These are phyloP conservation scores for Channa maculata DNA, from an alignment of 2,113 vertebrate species.

Conservation along the genomic window DNA sequence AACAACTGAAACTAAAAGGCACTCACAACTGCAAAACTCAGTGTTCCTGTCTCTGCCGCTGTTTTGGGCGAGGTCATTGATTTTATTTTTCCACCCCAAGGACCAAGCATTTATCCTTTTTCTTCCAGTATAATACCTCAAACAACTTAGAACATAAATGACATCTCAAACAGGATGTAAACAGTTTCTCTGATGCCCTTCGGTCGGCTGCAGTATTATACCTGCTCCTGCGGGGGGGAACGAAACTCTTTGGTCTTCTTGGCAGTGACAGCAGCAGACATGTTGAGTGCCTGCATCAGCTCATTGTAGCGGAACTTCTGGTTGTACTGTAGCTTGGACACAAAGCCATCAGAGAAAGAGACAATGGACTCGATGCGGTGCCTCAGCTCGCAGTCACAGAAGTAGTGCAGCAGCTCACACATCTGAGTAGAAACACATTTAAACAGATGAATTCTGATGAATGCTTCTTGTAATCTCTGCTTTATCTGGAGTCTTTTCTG, in stretches of 20 bases:
- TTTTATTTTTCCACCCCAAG: slow-evolving; percentile 8
- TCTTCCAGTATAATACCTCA: neutral
- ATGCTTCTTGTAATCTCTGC: too few relatives aligned
- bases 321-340: slow-evolving; percentile 95
- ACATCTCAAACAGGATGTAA: slow-evolving; percentile 15
- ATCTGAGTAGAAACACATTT: slow-evolving; percentile 81
- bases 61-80: slow-evolving; percentile 19
- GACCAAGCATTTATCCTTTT: neutral
- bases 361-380: slow-evolving; percentile 96
- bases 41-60: neutral
- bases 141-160: slow-evolving; percentile 28
- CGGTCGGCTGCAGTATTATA: slow-evolving; percentile 46
- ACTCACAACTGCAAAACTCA: neutral
- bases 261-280: slow-evolving; percentile 96
- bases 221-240: slow-evolving; percentile 97
- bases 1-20: slow-evolving; percentile 20
- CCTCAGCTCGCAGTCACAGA: slow-evolving; percentile 97
- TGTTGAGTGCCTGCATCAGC: slow-evolving; percentile 96
- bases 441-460: neutral
- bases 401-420: slow-evolving; percentile 96
- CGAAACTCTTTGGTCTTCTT: slow-evolving; percentile 97
- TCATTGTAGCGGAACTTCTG: slow-evolving; percentile 98
- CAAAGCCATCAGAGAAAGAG: slow-evolving; percentile 93
- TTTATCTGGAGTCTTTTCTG: too few relatives aligned
- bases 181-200: neutral